These are phyloP conservation scores for Rhabdomys dilectus DNA, from an alignment of 2,113 vertebrate species.

Conservation along the genomic window DNA sequence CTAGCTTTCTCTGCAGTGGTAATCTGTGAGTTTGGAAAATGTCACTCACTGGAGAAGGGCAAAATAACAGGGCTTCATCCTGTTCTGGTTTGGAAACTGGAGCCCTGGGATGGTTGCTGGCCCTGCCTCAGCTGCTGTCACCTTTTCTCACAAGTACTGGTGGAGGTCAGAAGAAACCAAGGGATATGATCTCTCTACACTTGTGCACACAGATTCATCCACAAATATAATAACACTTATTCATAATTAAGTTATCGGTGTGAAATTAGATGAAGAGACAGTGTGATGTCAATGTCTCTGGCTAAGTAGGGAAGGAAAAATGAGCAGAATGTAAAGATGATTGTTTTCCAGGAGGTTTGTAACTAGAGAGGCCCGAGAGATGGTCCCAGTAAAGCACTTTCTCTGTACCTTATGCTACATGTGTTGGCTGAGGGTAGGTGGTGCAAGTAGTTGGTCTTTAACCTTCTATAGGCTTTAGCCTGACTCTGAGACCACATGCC, in stretches of 20 bases:
- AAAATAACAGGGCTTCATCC: background rate
- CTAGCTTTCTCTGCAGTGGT: background rate
- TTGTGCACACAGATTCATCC: background rate
- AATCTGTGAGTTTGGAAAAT: background rate
- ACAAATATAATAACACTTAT: background rate
- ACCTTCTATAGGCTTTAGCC: background rate
- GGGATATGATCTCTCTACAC: background rate
- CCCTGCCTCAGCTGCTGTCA: background rate
- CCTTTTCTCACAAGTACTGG: background rate
- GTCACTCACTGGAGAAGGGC: background rate
- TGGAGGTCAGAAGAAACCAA: background rate
- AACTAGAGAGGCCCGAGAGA: background rate
- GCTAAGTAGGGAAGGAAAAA: background rate
- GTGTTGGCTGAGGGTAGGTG: background rate
- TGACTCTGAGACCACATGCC: background rate
- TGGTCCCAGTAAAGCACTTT: background rate
- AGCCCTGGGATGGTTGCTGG: background rate
- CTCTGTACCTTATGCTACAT: background rate
- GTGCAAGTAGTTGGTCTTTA: background rate
- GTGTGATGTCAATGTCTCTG: background rate
- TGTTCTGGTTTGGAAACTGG: background rate
- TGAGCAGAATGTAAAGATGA: background rate
- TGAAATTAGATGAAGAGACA: too few species aligned
- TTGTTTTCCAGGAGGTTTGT: background rate
- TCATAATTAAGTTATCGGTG: too few species aligned